phyloP scores from a whole-genome alignment of 53 echinoderm and acorn worm genomes.

The Paracentrotus lividus region DNA sequence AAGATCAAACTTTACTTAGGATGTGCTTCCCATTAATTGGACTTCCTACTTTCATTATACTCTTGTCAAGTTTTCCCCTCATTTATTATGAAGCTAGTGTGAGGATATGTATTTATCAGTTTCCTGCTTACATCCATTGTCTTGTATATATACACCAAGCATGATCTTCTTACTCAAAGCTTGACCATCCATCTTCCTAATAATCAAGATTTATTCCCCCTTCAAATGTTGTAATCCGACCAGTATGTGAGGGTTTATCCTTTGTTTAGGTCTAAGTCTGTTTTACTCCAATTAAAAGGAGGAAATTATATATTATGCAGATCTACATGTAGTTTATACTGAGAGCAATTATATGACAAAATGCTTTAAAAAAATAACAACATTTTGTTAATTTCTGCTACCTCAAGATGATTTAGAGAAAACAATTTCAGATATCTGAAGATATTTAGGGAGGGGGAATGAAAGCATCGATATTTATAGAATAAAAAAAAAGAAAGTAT shows the following conservation, averaged over 20 bases:
- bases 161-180: not conserved
- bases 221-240: constrained; percentile 13
- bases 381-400: not conserved
- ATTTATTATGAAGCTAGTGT: constrained; percentile 13
- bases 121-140: constrained; percentile 53
- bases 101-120: constrained; percentile 30
- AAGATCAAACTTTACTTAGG: constrained; percentile 59
- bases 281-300: not conserved
- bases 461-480: too few species aligned
- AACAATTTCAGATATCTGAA: not conserved
- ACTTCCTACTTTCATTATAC: constrained; percentile 65
- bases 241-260: not conserved
- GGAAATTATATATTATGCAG: not conserved
- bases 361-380: not conserved
- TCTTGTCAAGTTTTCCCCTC: constrained; percentile 47
- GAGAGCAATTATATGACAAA: not conserved
- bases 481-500: too few species aligned
- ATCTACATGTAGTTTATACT: not conserved
- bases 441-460: not conserved
- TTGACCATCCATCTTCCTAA: not conserved
- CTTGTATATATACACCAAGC: not conserved
- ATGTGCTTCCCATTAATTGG: constrained; percentile 65
- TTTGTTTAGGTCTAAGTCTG: not conserved
- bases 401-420: not conserved
- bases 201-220: not conserved